Evolutionary conservation across 1,140 invertebrate genomes (phyloP).

Genomic region (Nautilus pompilius): DNA sequence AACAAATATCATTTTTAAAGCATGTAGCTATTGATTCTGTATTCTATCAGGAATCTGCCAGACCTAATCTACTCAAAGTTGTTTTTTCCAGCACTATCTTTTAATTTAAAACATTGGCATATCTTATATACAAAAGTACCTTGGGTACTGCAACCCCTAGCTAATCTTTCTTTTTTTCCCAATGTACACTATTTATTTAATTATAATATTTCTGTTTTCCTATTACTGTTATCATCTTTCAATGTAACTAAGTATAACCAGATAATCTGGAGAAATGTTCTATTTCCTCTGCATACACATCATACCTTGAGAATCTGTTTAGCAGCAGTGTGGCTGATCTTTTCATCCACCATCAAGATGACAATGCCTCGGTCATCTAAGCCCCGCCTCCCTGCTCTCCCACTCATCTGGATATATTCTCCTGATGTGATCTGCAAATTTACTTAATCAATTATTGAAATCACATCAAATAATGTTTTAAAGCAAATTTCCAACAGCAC

Average conservation of each 20-base stretch:
- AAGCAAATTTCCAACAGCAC: not conserved
- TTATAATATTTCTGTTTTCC: not conserved
- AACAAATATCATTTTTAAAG: too few species aligned
- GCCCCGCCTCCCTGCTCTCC: slow-evolving; percentile 93
- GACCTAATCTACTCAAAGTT: too few species aligned
- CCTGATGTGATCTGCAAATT: slow-evolving; percentile 79
- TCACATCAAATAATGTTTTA: not conserved
- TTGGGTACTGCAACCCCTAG: too few species aligned
- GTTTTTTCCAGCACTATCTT: too few species aligned
- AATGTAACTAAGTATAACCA: too few species aligned
- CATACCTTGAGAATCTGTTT: slow-evolving; percentile 78
- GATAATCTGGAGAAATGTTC: too few species aligned
- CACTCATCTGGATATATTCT: slow-evolving; percentile 99
- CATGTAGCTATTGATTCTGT: too few species aligned
- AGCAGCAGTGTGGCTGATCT: slow-evolving; percentile 82
- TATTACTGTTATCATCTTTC: too few species aligned
- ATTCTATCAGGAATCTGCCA: too few species aligned
- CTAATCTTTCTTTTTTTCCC: not conserved
- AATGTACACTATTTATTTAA: not conserved
- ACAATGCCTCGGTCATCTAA: slow-evolving; percentile 98
- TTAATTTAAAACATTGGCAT: too few species aligned
- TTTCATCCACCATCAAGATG: slow-evolving; percentile 97
- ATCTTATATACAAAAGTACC: too few species aligned
- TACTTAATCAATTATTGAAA: not conserved
- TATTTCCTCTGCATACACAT: too few species aligned